These are phyloP conservation scores for Nyctalus aviator DNA, from an alignment of 2,797 vertebrate species.

Conservation along the genomic window DNA sequence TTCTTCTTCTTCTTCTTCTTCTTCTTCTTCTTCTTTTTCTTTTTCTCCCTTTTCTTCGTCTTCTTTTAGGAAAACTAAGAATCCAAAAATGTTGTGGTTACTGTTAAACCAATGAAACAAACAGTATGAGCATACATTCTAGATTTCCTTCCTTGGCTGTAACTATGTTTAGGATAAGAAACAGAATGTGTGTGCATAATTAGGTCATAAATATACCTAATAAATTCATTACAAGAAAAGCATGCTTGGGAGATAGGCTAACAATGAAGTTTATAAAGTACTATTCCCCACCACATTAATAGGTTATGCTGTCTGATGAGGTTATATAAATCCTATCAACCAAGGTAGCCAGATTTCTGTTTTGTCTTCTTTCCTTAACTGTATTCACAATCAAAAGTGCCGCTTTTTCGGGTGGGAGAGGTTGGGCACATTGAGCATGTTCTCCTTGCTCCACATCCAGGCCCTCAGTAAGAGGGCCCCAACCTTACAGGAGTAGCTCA, in stretches of 20 bases:
- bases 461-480: not conserved
- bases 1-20: no score
- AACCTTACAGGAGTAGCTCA: rapidly evolving
- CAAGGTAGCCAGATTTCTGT: not conserved
- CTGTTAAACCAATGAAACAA: constrained; percentile 38
- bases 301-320: not conserved
- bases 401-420: not conserved
- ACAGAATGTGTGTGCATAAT: not conserved
- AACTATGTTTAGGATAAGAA: constrained; percentile 3
- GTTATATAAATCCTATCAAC: not conserved
- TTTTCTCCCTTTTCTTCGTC: no score
- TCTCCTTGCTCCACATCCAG: not conserved
- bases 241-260: not conserved
- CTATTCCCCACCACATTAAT: not conserved
- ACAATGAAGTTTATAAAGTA: constrained; percentile 13
- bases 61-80: not conserved
- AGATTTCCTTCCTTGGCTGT: not conserved
- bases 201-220: constrained; percentile 24
- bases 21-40: no score
- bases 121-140: not conserved
- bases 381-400: not conserved
- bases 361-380: constrained; percentile 3
- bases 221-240: not conserved
- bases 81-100: not conserved
- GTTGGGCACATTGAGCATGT: not conserved